phyloP scores from a whole-genome alignment of 2,113 vertebrate species.

The Gila orcuttii region DNA sequence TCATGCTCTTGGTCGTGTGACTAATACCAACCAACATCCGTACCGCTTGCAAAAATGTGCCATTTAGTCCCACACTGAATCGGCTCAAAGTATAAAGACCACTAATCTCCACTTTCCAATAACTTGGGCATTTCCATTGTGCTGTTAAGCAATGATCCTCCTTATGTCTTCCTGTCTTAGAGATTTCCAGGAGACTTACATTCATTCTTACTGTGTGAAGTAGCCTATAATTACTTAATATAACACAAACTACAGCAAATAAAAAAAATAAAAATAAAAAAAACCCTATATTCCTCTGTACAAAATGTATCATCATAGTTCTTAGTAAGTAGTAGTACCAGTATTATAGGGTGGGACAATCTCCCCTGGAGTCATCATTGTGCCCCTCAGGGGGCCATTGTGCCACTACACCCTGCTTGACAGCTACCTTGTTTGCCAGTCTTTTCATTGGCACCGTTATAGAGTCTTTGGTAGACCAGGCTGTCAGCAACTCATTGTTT shows the following conservation, averaged over 20 bases:
- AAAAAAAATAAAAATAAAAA: background rate
- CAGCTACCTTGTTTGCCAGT: background rate
- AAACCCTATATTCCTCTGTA: background rate
- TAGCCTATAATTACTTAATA: background rate
- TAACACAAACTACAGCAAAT: background rate
- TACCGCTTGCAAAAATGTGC: background rate
- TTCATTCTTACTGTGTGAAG: background rate
- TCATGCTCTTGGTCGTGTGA: slow-evolving; percentile 29
- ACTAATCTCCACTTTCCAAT: background rate
- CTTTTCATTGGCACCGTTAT: background rate
- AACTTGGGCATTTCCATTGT: slow-evolving; percentile 7
- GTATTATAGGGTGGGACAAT: background rate
- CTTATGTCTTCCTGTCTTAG: background rate
- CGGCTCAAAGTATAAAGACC: background rate
- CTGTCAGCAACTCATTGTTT: slow-evolving; percentile 28
- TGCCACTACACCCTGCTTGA: background rate
- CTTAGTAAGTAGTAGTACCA: background rate
- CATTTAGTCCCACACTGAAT: slow-evolving; percentile 10
- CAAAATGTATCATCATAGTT: background rate
- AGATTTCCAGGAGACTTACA: background rate
- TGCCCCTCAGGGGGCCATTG: background rate
- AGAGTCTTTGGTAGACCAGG: background rate
- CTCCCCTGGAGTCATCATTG: background rate
- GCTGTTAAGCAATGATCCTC: slow-evolving; percentile 8
- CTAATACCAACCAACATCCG: slow-evolving; percentile 26